A percentile compares a stretch with the other conserved stretches of the same genome.
These are phyloP conservation scores for Crax fasciolata DNA, from an alignment of 2,797 vertebrate species.

Conservation along the genomic window DNA sequence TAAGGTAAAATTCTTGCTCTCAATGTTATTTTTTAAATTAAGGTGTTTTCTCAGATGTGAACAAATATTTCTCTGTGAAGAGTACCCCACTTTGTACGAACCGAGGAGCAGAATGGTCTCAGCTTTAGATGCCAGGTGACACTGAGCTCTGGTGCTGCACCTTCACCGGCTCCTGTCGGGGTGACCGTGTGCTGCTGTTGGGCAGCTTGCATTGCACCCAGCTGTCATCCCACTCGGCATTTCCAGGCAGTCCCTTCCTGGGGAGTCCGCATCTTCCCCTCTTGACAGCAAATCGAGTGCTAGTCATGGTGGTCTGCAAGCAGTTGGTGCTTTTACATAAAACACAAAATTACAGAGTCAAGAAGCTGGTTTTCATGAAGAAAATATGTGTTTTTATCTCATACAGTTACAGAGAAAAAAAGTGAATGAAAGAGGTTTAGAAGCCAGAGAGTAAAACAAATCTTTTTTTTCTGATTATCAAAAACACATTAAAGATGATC, in stretches of 20 bases:
- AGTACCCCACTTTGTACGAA: background rate
- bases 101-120: background rate
- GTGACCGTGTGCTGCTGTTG: background rate
- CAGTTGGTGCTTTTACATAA: background rate
- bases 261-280: background rate
- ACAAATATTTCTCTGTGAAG: background rate
- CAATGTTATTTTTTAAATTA: background rate
- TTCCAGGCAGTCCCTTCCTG: background rate
- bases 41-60: background rate
- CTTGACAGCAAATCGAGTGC: background rate
- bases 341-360: background rate
- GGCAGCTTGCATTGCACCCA: background rate
- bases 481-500: background rate
- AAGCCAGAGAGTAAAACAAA: background rate
- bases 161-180: rapidly evolving
- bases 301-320: background rate
- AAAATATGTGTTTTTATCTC: background rate
- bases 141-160: background rate
- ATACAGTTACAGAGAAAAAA: background rate
- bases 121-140: background rate
- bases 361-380: background rate
- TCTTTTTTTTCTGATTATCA: background rate
- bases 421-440: background rate
- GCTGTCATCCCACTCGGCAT: background rate
- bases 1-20: background rate